These are phyloP conservation scores for Formica aserva DNA, from an alignment of 2,888 invertebrate species.

Conservation along the genomic window DNA sequence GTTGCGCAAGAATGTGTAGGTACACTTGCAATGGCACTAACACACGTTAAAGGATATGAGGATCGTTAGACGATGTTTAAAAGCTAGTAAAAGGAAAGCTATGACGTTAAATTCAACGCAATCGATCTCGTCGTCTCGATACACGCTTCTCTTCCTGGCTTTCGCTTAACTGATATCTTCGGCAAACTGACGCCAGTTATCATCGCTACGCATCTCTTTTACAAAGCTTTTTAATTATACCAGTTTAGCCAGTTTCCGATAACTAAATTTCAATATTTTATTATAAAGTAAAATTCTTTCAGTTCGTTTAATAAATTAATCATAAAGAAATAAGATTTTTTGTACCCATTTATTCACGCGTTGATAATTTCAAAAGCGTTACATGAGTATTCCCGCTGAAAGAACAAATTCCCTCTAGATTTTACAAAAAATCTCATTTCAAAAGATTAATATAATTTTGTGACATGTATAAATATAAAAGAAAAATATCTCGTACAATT, in stretches of 20 bases:
- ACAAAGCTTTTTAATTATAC: constrained; percentile 16
- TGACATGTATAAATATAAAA: background rate
- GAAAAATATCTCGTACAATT: background rate
- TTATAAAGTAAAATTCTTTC: background rate
- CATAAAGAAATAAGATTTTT: background rate
- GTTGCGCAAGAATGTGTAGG: constrained; percentile 53
- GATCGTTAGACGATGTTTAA: background rate
- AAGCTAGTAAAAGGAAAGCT: constrained; percentile 20
- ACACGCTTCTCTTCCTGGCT: background rate
- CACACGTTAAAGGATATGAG: constrained; percentile 8
- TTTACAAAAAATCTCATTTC: background rate
- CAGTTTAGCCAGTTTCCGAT: background rate
- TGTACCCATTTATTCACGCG: background rate
- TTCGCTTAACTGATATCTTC: background rate
- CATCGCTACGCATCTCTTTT: background rate
- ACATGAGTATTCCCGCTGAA: background rate
- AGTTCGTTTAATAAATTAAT: background rate
- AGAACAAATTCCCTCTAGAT: background rate
- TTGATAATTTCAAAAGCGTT: background rate
- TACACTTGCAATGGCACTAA: constrained; percentile 48
- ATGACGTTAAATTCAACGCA: background rate
- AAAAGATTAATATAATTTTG: background rate
- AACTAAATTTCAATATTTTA: background rate
- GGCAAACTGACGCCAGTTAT: background rate
- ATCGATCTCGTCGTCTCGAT: background rate